Conservation (phyloP, 2,113 vertebrate genomes). For the Oncorhynchus nerka region DNA sequence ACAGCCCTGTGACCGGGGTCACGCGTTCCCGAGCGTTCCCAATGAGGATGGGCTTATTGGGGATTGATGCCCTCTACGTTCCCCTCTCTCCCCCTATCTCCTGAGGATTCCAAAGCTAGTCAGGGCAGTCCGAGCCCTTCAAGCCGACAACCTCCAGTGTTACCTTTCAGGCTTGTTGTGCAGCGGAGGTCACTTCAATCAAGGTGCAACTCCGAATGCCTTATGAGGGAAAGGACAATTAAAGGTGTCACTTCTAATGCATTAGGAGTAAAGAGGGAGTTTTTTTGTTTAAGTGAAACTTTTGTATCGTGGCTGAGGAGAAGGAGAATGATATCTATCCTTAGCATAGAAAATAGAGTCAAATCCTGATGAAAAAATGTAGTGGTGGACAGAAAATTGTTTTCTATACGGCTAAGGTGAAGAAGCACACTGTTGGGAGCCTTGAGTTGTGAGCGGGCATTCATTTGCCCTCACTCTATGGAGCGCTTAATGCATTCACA, state of each 20-base stretch:
- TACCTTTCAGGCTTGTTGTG: constrained; percentile 36
- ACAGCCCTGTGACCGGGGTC: constrained; percentile 66
- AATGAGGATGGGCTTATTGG: constrained; percentile 66
- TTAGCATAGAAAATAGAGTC: constrained; percentile 32
- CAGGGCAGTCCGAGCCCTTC: no score
- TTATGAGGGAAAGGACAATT: neutral
- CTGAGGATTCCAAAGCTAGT: neutral
- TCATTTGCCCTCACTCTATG: constrained; percentile 57
- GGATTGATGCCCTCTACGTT: constrained; percentile 43
- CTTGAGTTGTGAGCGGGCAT: constrained; percentile 57
- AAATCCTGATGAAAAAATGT: constrained; percentile 54
- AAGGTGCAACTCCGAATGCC: neutral
- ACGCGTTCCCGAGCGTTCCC: constrained; percentile 59
- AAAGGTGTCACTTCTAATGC: constrained; percentile 32
- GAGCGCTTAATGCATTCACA: constrained; percentile 65
- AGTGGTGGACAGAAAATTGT: constrained; percentile 48
- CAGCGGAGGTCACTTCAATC: constrained; percentile 10
- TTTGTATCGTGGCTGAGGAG: neutral
- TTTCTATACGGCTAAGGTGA: constrained; percentile 40
- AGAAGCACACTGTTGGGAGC: constrained; percentile 8
- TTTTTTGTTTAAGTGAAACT: neutral
- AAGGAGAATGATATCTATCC: constrained; percentile 2
- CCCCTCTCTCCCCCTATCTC: constrained; percentile 16
- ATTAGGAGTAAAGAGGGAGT: constrained; percentile 3
- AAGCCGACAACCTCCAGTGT: constrained; percentile 7